phyloP scores from a whole-genome alignment of 1,140 invertebrate species.

The Drusus annulatus region DNA sequence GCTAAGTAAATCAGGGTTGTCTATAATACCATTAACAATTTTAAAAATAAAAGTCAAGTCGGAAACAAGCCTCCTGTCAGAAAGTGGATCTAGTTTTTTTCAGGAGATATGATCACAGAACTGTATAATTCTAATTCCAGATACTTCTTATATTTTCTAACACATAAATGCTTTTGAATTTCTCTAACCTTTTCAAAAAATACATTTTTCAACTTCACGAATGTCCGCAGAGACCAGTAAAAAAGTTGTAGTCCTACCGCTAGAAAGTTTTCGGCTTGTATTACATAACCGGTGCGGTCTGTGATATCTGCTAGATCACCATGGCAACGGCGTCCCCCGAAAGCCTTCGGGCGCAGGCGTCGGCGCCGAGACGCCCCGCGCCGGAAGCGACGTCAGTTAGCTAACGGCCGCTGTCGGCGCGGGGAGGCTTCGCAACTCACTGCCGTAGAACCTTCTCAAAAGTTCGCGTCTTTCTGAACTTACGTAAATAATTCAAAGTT shows the following conservation, averaged over 20 bases:
- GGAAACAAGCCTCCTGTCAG: too few species aligned
- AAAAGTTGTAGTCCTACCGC: too few species aligned
- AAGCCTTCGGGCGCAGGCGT: conserved; percentile 24
- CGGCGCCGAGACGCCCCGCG: conserved; percentile 29
- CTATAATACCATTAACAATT: too few species aligned
- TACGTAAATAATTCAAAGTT: conserved; percentile 12
- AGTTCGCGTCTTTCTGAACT: conserved; percentile 1
- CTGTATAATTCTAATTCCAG: too few species aligned
- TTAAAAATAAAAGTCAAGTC: too few species aligned
- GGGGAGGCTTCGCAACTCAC: conserved; percentile 14
- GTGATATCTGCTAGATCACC: conserved; percentile 22
- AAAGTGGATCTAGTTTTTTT: too few species aligned
- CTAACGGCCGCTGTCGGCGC: conserved; percentile 5
- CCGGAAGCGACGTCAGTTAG: conserved; percentile 23
- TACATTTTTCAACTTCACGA: not conserved
- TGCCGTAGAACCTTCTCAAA: not conserved
- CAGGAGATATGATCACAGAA: too few species aligned
- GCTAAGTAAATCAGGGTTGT: too few species aligned
- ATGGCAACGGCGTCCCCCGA: conserved; percentile 14
- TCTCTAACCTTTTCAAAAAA: not conserved
- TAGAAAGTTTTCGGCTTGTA: conserved; percentile 14
- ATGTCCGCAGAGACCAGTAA: not conserved
- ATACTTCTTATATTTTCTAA: too few species aligned
- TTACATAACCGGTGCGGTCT: conserved; percentile 25
- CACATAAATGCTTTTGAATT: too few species aligned